phyloP scores from a whole-genome alignment of 2,797 vertebrate genomes.

The Phoeniculus purpureus region DNA sequence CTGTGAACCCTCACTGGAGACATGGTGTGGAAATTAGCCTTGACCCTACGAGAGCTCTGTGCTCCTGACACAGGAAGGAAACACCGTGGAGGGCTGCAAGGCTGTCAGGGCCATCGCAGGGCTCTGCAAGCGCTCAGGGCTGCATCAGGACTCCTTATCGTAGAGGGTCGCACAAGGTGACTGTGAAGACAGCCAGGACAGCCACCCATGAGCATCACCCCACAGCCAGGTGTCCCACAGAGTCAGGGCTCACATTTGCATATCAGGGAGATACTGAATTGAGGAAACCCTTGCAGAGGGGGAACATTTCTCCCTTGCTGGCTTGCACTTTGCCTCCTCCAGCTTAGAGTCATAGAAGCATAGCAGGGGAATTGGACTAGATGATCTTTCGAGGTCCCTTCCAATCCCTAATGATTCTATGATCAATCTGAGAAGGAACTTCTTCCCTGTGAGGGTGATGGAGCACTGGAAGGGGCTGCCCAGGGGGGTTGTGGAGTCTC shows the following conservation, averaged over 20 bases:
- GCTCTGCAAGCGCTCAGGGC: neutral
- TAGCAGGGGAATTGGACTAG: too few relatives aligned
- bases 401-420: too few relatives aligned
- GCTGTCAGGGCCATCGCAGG: neutral
- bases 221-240: neutral
- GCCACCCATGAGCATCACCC: neutral
- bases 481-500: too few relatives aligned
- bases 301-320: neutral
- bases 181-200: neutral
- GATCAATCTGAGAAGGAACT: too few relatives aligned
- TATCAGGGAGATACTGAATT: neutral
- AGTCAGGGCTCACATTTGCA: neutral
- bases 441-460: too few relatives aligned
- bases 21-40: neutral
- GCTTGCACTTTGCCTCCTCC: neutral
- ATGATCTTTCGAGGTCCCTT: too few relatives aligned
- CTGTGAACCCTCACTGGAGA: rapidly evolving
- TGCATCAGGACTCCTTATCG: rapidly evolving
- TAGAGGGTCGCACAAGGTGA: too few relatives aligned
- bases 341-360: too few relatives aligned
- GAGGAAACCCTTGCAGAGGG: neutral
- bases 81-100: neutral
- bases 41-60: neutral
- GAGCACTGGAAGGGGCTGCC: too few relatives aligned
- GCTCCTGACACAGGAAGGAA: neutral